phyloP scores from a whole-genome alignment of 2,888 invertebrate species.

The Tetrapedia diversipes region DNA sequence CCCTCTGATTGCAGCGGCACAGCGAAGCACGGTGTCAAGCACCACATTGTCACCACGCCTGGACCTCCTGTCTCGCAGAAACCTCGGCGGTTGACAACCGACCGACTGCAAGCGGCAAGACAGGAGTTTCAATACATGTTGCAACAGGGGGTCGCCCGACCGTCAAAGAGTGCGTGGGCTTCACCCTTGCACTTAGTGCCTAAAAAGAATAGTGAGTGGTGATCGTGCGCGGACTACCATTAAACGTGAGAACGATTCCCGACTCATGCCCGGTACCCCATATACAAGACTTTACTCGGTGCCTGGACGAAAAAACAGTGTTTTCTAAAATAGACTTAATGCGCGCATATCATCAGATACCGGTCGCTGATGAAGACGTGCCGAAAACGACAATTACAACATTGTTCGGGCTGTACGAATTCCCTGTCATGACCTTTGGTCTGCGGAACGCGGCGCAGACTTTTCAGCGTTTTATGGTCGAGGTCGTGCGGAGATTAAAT shows the following conservation, averaged over 20 bases:
- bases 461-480: conserved; percentile 3
- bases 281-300: neutral
- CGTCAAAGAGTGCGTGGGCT: neutral
- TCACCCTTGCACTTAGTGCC: conserved; percentile 6
- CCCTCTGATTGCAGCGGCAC: neutral
- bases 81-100: neutral
- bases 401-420: conserved; percentile 20
- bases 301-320: neutral
- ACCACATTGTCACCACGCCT: no score
- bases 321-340: conserved; percentile 12
- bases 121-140: neutral
- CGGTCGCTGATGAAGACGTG: neutral
- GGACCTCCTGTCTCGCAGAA: no score
- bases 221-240: conserved; percentile 12
- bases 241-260: neutral
- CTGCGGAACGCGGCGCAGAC: conserved; percentile 7
- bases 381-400: conserved; percentile 12
- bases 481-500: neutral
- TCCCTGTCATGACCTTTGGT: neutral
- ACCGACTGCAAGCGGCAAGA: neutral
- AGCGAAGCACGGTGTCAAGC: no score
- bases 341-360: conserved; percentile 7
- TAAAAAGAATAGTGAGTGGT: conserved; percentile 7
- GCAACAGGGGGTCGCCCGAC: neutral
- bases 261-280: conserved; percentile 6